Conservation (phyloP, 2,797 vertebrate genomes). For the Microchirus variegatus region DNA sequence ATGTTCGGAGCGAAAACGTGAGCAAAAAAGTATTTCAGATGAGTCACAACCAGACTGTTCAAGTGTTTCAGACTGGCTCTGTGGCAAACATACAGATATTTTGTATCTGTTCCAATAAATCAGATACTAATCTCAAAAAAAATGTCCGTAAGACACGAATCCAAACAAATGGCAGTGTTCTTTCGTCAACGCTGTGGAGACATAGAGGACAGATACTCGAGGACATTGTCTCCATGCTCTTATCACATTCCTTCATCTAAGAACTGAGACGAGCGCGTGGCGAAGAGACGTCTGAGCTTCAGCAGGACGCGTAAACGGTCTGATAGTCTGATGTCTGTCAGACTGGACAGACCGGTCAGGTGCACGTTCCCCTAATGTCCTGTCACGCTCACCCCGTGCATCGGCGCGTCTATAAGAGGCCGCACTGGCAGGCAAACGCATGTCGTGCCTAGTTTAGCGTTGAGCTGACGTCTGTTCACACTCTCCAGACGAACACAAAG, state of each 20-base stretch:
- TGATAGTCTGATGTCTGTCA: slow-evolving; percentile 29
- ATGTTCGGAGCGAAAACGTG: too few species aligned
- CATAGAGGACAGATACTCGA: background rate
- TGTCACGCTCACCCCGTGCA: slow-evolving; percentile 7
- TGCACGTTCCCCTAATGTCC: background rate
- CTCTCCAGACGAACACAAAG: slow-evolving; percentile 20
- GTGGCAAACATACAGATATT: too few species aligned
- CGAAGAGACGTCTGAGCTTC: slow-evolving; percentile 5
- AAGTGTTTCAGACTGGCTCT: too few species aligned
- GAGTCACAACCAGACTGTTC: too few species aligned
- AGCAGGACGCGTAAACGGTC: background rate
- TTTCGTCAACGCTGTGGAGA: background rate
- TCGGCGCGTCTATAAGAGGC: slow-evolving; percentile 30
- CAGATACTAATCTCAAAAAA: too few species aligned
- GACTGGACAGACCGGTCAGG: slow-evolving; percentile 52
- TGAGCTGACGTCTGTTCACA: background rate
- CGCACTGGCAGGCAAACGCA: background rate
- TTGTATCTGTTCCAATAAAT: too few species aligned
- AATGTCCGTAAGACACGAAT: too few species aligned
- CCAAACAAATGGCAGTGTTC: too few species aligned
- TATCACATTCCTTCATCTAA: slow-evolving; percentile 12
- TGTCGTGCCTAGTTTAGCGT: too few species aligned
- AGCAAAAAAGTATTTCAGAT: too few species aligned
- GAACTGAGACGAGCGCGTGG: background rate
- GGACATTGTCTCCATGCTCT: slow-evolving; percentile 2